These are phyloP conservation scores for Nansenia antarctica DNA, from an alignment of 2,113 vertebrate species.

Conservation along the genomic window DNA sequence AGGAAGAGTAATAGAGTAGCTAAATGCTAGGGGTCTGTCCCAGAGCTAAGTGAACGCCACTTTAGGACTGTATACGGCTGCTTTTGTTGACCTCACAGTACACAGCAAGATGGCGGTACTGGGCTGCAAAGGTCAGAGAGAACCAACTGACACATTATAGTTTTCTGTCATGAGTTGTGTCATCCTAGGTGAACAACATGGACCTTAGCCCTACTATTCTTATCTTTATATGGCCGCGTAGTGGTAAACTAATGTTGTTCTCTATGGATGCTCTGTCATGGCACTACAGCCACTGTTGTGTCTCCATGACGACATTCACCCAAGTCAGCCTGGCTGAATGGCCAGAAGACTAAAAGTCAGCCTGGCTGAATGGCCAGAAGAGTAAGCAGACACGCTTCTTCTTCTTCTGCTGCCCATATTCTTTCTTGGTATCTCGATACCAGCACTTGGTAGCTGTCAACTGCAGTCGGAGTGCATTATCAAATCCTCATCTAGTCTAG, in stretches of 20 bases:
- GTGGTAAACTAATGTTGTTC: constrained; percentile 26
- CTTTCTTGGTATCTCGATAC: no score
- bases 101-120: constrained; percentile 29
- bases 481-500: background rate
- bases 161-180: background rate
- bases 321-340: constrained; percentile 59
- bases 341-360: constrained; percentile 43
- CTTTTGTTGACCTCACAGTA: constrained; percentile 29
- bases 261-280: constrained; percentile 39
- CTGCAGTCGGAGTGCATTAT: constrained; percentile 9
- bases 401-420: constrained; percentile 35
- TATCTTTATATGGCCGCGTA: constrained; percentile 2
- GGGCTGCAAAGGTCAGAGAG: background rate
- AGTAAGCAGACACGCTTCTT: constrained; percentile 47
- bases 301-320: constrained; percentile 51
- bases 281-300: constrained; percentile 48
- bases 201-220: constrained; percentile 8
- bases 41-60: constrained; percentile 9
- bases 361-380: constrained; percentile 54
- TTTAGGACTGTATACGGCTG: constrained; percentile 36
- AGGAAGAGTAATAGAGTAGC: constrained; percentile 30
- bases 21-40: constrained; percentile 29
- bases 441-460: no score
- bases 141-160: background rate
- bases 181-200: background rate